A percentile compares a stretch with the other conserved stretches of the same genome.
Conservation (phyloP, 1,140 invertebrate species). For the Drosophila insularis region DNA sequence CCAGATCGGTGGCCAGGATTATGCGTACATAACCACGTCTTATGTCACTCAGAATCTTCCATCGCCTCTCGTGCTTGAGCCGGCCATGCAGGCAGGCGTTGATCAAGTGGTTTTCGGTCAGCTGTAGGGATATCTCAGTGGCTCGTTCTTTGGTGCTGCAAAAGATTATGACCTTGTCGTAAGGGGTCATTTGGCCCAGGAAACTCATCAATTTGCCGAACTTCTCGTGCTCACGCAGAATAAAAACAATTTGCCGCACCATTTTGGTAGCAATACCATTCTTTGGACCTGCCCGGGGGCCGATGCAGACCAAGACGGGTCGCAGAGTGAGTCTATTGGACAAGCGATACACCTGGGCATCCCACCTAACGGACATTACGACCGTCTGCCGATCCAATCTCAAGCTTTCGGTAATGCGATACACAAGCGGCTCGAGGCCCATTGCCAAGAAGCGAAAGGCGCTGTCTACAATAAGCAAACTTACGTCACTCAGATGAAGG, state of each 20-base stretch:
- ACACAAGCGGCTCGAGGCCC: constrained; percentile 99
- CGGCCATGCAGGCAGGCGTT: constrained; percentile 92
- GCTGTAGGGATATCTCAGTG: constrained; percentile 93
- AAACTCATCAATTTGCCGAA: constrained; percentile 94
- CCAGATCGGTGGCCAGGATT: constrained; percentile 98
- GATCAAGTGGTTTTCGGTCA: constrained; percentile 91
- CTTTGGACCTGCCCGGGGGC: not conserved
- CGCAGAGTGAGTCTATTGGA: constrained; percentile 97
- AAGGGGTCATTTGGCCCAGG: constrained; percentile 84
- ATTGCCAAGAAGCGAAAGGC: constrained; percentile 98
- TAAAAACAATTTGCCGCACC: constrained; percentile 98
- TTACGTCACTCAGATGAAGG: constrained; percentile 94
- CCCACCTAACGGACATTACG: constrained; percentile 99
- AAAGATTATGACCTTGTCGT: constrained; percentile 92
- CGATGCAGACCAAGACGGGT: constrained; percentile 98
- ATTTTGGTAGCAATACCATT: constrained; percentile 89
- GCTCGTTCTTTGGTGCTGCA: constrained; percentile 99
- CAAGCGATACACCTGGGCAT: constrained; percentile 97
- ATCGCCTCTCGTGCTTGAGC: not conserved
- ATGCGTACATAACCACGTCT: constrained; percentile 94
- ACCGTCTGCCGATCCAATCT: constrained; percentile 97
- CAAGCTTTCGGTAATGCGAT: constrained; percentile 95
- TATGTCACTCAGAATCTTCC: constrained; percentile 91
- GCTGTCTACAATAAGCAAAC: constrained; percentile 86
- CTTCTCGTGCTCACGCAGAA: constrained; percentile 97